These are phyloP conservation scores for Smutsia temminckii DNA, from an alignment of 2,797 vertebrate genomes.

Conservation along the genomic window DNA sequence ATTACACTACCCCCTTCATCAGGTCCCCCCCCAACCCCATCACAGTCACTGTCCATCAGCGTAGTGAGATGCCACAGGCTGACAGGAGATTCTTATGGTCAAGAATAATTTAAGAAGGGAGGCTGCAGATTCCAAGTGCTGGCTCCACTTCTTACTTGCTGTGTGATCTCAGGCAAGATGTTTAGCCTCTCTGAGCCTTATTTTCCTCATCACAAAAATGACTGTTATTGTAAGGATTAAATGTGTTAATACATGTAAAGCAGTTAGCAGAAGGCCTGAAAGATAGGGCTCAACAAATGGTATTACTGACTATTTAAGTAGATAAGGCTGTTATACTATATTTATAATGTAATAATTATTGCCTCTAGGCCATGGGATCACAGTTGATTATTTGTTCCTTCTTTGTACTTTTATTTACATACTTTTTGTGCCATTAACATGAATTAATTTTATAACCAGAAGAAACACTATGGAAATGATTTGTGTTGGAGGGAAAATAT, in stretches of 20 bases:
- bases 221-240: not conserved
- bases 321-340: not conserved
- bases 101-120: not conserved
- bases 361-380: not conserved
- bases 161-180: not conserved
- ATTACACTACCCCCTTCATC: too few relatives aligned
- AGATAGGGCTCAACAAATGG: not conserved
- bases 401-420: not conserved
- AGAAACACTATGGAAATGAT: not conserved
- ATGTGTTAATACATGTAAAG: not conserved
- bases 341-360: not conserved
- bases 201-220: not conserved
- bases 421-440: not conserved
- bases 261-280: not conserved
- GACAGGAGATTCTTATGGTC: not conserved
- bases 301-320: conserved; percentile 6
- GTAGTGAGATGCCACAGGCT: too few relatives aligned
- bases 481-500: not conserved
- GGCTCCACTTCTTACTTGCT: not conserved
- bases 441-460: not conserved
- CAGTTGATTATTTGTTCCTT: conserved; percentile 13
- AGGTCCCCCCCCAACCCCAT: too few relatives aligned
- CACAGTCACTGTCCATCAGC: too few relatives aligned
- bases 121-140: not conserved
- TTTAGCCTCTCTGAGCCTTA: not conserved